Percentiles rank a stretch among this genome's conserved stretches.
phyloP scores from a whole-genome alignment of 2,888 invertebrate genomes.

The Strigamia crassipes region DNA sequence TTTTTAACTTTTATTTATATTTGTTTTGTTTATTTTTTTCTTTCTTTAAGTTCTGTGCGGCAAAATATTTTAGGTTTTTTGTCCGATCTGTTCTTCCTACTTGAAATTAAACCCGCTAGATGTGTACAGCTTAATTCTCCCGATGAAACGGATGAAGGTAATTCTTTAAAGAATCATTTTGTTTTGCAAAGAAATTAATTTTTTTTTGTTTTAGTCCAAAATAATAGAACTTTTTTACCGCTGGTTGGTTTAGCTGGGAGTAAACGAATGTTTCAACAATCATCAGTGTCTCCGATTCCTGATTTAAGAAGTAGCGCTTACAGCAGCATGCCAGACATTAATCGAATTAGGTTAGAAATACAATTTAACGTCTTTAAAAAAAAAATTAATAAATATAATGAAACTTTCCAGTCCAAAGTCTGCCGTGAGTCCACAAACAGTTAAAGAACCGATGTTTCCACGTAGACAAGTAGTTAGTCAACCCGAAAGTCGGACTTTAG shows the following conservation, averaged over 20 bases:
- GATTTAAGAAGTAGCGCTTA: constrained; percentile 69
- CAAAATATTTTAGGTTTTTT: constrained; percentile 88
- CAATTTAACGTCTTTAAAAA: not conserved
- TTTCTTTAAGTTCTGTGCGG: constrained; percentile 77
- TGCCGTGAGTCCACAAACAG: constrained; percentile 45
- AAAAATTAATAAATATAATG: not conserved
- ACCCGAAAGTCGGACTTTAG: constrained; percentile 49
- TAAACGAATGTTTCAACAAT: constrained; percentile 70
- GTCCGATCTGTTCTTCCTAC: constrained; percentile 89
- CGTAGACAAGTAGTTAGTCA: constrained; percentile 50
- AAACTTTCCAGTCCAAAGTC: constrained; percentile 45
- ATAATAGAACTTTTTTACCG: not conserved
- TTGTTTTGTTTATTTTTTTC: constrained; percentile 56
- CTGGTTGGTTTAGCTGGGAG: constrained; percentile 41
- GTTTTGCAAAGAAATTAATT: not conserved
- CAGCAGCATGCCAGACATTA: constrained; percentile 52
- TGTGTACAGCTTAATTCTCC: constrained; percentile 73
- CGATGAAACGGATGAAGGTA: constrained; percentile 58
- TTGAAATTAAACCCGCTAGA: constrained; percentile 90
- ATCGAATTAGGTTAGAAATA: constrained; percentile 50
- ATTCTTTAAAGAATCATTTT: not conserved
- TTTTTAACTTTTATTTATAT: not conserved
- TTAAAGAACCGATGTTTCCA: constrained; percentile 49
- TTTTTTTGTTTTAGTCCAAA: not conserved
- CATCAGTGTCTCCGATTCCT: constrained; percentile 78